phyloP scores from a whole-genome alignment of 2,888 invertebrate species.

The Abscondita cerata region DNA sequence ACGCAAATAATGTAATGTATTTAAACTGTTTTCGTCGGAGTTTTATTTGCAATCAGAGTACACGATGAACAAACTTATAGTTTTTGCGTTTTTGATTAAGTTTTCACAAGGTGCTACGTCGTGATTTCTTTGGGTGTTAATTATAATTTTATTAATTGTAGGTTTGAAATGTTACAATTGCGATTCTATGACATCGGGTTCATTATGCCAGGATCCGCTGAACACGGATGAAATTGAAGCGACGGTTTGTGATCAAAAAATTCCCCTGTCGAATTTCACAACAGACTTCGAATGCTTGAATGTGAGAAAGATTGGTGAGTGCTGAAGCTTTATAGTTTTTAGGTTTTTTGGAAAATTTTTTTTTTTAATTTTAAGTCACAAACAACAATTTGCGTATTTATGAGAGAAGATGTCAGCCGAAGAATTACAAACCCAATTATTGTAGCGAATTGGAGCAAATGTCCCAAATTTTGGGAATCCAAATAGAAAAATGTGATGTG shows the following conservation, averaged over 20 bases:
- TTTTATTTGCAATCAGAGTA: slow-evolving; percentile 2
- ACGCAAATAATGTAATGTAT: background rate
- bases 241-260: background rate
- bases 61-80: background rate
- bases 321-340: no score
- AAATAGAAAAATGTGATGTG: slow-evolving; percentile 19
- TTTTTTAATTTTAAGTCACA: slow-evolving; percentile 3
- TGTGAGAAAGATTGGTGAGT: background rate
- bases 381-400: no score
- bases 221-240: no score
- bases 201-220: no score
- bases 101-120: no score
- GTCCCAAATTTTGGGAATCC: background rate
- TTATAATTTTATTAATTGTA: no score
- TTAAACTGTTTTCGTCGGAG: background rate
- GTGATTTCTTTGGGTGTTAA: background rate
- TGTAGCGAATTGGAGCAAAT: background rate
- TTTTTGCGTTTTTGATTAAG: no score
- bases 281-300: background rate
- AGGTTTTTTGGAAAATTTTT: no score
- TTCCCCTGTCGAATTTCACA: background rate
- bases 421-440: background rate
- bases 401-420: slow-evolving; percentile 10
- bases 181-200: no score
- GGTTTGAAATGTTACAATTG: no score